phyloP scores from a whole-genome alignment of 2,888 invertebrate species.

The Gordius sp. region DNA sequence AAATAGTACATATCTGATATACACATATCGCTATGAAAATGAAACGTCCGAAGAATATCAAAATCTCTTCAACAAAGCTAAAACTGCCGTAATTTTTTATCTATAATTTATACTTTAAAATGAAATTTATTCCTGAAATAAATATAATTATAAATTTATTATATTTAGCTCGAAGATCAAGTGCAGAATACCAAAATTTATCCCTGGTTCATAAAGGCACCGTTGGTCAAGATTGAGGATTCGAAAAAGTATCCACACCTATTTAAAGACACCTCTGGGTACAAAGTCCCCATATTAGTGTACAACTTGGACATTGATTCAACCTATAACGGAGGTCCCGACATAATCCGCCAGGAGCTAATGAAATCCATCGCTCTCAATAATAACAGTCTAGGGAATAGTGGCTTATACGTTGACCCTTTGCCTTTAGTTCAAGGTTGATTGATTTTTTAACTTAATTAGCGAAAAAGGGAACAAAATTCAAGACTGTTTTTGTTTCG shows the following conservation, averaged over 20 bases:
- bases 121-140: background rate
- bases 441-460: too few relatives aligned
- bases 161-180: background rate
- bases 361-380: background rate
- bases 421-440: background rate
- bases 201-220: background rate
- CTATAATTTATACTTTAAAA: background rate
- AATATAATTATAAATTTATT: background rate
- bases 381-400: background rate
- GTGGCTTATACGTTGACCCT: background rate
- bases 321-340: background rate
- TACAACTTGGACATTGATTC: background rate
- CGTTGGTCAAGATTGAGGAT: background rate
- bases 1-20: background rate
- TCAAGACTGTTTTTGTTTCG: too few relatives aligned
- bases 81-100: background rate
- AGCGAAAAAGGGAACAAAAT: too few relatives aligned
- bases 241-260: constrained; percentile 2
- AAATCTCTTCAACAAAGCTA: background rate
- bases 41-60: background rate
- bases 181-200: background rate
- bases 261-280: background rate
- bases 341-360: background rate
- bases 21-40: background rate
- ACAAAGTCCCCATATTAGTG: background rate